phyloP scores from a whole-genome alignment of 92 coral and sea anemone genomes.

The Micromussa lordhowensis region DNA sequence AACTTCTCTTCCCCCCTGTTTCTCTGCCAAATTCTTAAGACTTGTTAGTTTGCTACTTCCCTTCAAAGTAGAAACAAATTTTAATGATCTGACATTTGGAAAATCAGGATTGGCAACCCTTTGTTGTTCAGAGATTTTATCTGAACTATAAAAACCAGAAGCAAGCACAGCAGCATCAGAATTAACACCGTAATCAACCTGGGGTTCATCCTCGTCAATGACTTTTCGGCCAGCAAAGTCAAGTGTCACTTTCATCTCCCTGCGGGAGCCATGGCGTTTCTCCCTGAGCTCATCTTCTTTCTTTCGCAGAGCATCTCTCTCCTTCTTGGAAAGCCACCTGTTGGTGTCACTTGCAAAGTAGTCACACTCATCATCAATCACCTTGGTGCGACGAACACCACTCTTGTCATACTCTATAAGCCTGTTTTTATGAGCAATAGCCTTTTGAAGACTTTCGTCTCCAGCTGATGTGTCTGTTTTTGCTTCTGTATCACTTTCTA shows the following conservation, averaged over 20 bases:
- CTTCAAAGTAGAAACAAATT: conserved; percentile 59
- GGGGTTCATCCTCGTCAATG: conserved; percentile 66
- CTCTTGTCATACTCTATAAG: conserved; percentile 91
- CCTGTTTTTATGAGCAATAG: conserved; percentile 89
- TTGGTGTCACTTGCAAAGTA: conserved; percentile 92
- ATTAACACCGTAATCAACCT: conserved; percentile 61
- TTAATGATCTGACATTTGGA: conserved; percentile 49
- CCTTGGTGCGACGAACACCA: conserved; percentile 94
- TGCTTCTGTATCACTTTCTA: conserved; percentile 23
- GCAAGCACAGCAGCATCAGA: conserved; percentile 46
- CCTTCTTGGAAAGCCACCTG: conserved; percentile 85
- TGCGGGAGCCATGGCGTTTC: conserved; percentile 82
- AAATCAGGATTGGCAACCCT: conserved; percentile 55
- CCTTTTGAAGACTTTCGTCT: conserved; percentile 73
- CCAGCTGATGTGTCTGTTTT: conserved; percentile 39
- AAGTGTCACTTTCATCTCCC: conserved; percentile 87
- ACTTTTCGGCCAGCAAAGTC: conserved; percentile 97
- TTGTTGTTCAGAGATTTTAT: conserved; percentile 9
- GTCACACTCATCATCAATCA: conserved; percentile 97
- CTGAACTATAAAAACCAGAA: conserved; percentile 38
- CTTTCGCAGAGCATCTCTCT: conserved; percentile 72
- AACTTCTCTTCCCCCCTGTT: conserved; percentile 43
- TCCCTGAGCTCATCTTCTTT: conserved; percentile 84
- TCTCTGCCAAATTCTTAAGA: background rate
- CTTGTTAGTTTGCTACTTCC: conserved; percentile 4